Evolutionary conservation across 1,140 invertebrate species (phyloP).

Genomic region (Trigoniulus corallinus): DNA sequence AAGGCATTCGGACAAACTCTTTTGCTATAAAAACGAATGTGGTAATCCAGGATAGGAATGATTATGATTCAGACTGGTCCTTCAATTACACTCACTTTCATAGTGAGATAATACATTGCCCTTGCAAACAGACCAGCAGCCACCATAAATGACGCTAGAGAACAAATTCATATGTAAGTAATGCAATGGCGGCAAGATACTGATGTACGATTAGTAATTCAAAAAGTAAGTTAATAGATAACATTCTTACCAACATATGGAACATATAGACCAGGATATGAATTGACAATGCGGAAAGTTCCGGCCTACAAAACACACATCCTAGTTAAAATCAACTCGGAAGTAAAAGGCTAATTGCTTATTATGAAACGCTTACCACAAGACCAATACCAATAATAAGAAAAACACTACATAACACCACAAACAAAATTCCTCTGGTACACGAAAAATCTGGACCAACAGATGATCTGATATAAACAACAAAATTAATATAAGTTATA

Average conservation of each 20-base stretch:
- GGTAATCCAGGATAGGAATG: too few relatives aligned
- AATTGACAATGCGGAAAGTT: slow-evolving; percentile 32
- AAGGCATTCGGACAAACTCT: too few relatives aligned
- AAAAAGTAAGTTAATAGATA: neutral
- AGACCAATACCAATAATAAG: slow-evolving; percentile 57
- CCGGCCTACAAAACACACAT: slow-evolving; percentile 30
- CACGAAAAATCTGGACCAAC: slow-evolving; percentile 69
- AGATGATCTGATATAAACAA: slow-evolving; percentile 42
- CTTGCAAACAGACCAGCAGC: slow-evolving; percentile 52
- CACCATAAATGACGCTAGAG: slow-evolving; percentile 49
- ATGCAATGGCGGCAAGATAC: neutral
- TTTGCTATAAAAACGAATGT: too few relatives aligned
- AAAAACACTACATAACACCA: slow-evolving; percentile 54
- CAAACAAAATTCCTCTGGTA: slow-evolving; percentile 56
- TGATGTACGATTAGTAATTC: neutral
- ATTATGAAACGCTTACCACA: slow-evolving; percentile 45
- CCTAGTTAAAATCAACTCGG: too few relatives aligned
- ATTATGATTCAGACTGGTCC: slow-evolving; percentile 34
- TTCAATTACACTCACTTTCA: slow-evolving; percentile 75
- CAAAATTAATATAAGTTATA: slow-evolving; percentile 1
- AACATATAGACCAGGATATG: slow-evolving; percentile 58
- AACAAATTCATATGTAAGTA: neutral
- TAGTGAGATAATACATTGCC: slow-evolving; percentile 70
- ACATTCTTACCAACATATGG: slow-evolving; percentile 47
- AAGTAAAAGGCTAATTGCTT: too few relatives aligned